A percentile compares a stretch with the other conserved stretches of the same genome.
phyloP scores from a whole-genome alignment of 2,797 vertebrate species.

The Mycteria americana region DNA sequence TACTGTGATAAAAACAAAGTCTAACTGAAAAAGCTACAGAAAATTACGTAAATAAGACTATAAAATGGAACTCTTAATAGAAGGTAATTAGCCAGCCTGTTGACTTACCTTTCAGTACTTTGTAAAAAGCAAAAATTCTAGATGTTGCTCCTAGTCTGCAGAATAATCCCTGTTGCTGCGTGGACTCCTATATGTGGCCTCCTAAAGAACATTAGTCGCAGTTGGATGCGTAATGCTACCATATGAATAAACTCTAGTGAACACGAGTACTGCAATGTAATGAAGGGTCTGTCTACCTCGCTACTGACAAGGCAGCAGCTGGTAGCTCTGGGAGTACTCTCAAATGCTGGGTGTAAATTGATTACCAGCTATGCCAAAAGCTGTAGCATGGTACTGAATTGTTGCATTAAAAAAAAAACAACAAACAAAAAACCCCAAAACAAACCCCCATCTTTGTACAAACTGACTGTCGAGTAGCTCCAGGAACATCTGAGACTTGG shows the following conservation, averaged over 20 bases:
- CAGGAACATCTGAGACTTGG: not conserved
- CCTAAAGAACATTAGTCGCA: not conserved
- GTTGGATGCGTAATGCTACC: not conserved
- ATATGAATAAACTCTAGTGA: not conserved
- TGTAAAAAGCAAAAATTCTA: not conserved
- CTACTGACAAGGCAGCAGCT: not conserved
- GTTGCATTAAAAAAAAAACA: not conserved
- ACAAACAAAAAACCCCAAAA: not conserved
- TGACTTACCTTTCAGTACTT: not conserved
- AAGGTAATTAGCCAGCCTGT: not conserved
- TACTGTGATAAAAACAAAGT: not conserved
- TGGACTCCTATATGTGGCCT: not conserved
- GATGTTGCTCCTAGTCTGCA: not conserved
- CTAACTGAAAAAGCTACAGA: not conserved
- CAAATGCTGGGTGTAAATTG: not conserved
- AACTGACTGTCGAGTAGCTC: not conserved
- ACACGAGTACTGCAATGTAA: not conserved
- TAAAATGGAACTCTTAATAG: not conserved
- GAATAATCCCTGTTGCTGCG: not conserved
- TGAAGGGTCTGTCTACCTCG: not conserved
- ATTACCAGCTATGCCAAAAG: not conserved
- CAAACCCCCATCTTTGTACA: not conserved
- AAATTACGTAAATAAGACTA: not conserved
- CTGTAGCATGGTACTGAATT: not conserved
- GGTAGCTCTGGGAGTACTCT: not conserved